Evolutionary conservation across 2,888 invertebrate species (phyloP), one percentile per base, ranked within the genome.

Genomic region (Chalcosyrphus nemorum): DNA sequence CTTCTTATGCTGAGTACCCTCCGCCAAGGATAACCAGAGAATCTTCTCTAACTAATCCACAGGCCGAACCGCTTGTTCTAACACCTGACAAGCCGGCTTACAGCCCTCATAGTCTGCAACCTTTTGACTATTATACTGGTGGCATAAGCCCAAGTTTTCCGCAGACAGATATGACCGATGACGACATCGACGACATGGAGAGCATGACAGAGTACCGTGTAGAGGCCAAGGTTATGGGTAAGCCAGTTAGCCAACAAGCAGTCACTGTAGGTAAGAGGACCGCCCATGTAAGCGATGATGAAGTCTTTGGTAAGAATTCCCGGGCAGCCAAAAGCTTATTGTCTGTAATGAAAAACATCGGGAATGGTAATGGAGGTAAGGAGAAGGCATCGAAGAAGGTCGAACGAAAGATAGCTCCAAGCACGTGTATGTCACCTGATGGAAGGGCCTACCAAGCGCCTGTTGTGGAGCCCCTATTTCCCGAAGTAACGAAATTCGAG

Each of bases 171-270:
- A 71, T 86, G 54, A 86, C 88, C 11, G 88, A 89, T 61, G 88
- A 90, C 65, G 88, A 90, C 32, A 61, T 87, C 11, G 92, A 91
- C 47, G 91, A 92, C 21, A 92, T 91, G 70, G 87, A 87, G n/a
- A 91, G 91, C 80, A 89, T 93, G 38, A 93, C 93, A 13, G 94
- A 94, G 89, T 94, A 95, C 88, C 92, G 92, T 74, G 94, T 94
- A 52, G 94, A 95, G 81, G 94, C 95, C 57, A 94, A 94, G 88
- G 95, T 96, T n/a, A 96, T 96, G 95, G 92, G 93, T 59, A 95
- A 94, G 0, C 95, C 96, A 0, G 94, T 95, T 77, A 93, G 94
- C 76, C 96, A 96, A 88, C 94, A 94, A 86, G 96, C 96, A 35
- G 94, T 95, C 13, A 94, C 94, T 15, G 92, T 91, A 5, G 88